Conservation (phyloP, 2,797 vertebrate species). For the Chelonia mydas region DNA sequence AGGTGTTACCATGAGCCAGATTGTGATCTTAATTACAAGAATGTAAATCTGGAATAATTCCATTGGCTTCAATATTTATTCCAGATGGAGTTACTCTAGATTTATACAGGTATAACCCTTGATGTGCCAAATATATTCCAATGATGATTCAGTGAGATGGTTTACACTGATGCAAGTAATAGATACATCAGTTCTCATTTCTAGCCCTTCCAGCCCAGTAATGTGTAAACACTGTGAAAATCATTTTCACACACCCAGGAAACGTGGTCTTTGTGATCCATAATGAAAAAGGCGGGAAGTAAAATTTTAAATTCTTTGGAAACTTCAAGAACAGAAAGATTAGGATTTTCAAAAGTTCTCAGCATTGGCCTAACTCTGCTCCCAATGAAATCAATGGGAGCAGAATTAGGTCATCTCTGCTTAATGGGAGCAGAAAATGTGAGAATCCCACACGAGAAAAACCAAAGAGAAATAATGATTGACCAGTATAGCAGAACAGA, state of each 20-base stretch:
- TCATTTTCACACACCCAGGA: not conserved
- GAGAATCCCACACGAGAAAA: conserved; percentile 13
- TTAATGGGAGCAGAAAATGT: not conserved
- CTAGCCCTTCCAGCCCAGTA: not conserved
- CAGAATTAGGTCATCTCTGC: not conserved
- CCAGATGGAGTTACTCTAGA: not conserved
- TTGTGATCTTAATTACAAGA: not conserved
- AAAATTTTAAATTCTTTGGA: not conserved
- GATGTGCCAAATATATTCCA: not conserved
- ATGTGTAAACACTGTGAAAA: rapidly evolving
- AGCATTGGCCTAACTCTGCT: not conserved
- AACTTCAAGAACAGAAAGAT: not conserved
- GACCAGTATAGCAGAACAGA: not conserved
- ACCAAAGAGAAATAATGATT: not conserved
- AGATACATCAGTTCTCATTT: not conserved
- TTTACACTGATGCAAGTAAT: not conserved
- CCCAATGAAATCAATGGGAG: not conserved
- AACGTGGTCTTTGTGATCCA: not conserved
- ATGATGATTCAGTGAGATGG: not conserved
- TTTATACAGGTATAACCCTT: not conserved
- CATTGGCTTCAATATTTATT: not conserved
- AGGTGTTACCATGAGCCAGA: not conserved
- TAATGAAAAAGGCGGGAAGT: not conserved
- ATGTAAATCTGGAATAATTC: not conserved
- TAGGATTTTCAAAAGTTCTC: not conserved